Conservation (phyloP, 2,113 vertebrate genomes). For the Zosterops japonicus region DNA sequence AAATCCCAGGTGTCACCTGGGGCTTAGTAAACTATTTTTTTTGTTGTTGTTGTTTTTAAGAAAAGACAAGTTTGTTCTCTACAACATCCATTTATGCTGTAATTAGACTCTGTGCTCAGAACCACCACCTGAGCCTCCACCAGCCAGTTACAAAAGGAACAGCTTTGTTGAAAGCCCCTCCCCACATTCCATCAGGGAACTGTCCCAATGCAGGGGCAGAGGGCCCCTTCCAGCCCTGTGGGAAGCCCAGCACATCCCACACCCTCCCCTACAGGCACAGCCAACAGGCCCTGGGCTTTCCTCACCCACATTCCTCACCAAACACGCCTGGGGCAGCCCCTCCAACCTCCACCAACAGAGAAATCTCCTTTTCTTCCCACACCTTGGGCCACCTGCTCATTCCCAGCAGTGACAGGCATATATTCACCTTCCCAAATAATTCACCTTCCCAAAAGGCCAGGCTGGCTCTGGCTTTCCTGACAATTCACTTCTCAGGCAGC, state of each 20-base stretch:
- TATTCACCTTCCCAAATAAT: background rate
- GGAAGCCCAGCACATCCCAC: background rate
- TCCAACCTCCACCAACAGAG: background rate
- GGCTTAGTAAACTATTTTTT: background rate
- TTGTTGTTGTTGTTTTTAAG: background rate
- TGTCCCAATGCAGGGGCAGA: background rate
- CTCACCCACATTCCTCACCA: background rate
- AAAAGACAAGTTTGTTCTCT: background rate
- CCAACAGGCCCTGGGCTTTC: background rate
- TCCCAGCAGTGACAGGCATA: background rate
- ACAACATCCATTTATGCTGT: background rate
- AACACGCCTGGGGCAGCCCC: background rate
- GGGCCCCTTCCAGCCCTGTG: background rate
- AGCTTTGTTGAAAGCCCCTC: background rate
- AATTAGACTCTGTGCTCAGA: background rate
- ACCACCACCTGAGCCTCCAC: background rate
- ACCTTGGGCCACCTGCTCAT: background rate
- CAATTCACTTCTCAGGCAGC: background rate
- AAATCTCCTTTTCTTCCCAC: background rate
- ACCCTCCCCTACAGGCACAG: background rate
- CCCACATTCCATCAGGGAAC: background rate
- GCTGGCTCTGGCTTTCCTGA: background rate
- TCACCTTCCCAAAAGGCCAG: background rate
- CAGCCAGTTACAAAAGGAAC: background rate
- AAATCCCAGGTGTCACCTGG: background rate